A percentile compares a stretch with the other conserved stretches of the same genome.
Conservation (phyloP, 2,797 vertebrate species). For the Cuculus canorus region DNA sequence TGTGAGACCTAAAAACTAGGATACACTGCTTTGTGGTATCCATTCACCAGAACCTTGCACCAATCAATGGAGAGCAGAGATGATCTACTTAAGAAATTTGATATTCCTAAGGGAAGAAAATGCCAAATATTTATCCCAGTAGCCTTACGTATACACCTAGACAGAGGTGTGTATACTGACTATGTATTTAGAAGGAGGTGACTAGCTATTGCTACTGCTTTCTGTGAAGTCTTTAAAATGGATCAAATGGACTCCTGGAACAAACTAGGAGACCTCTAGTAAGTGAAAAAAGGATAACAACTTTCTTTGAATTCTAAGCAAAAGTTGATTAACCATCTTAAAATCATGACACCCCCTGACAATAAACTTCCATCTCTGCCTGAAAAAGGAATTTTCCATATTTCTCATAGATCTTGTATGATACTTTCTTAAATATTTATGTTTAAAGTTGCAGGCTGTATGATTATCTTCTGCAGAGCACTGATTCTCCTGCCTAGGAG, state of each 20-base stretch:
- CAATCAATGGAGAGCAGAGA: background rate
- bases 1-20: background rate
- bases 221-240: background rate
- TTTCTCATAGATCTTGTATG: background rate
- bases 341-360: background rate
- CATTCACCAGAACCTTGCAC: background rate
- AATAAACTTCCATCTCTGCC: background rate
- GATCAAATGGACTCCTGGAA: background rate
- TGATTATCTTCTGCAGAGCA: background rate
- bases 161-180: fast-evolving
- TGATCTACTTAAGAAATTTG: background rate
- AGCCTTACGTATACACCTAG: background rate
- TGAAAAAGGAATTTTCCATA: background rate
- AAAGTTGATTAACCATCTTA: background rate
- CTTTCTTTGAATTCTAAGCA: background rate
- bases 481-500: background rate
- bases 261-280: background rate
- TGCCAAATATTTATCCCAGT: background rate
- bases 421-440: background rate
- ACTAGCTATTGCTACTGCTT: background rate
- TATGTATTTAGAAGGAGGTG: fast-evolving
- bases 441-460: background rate
- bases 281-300: background rate
- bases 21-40: background rate
- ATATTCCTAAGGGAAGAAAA: background rate